These are phyloP conservation scores for Cephus pulcher DNA, from an alignment of 2,888 invertebrate genomes.

Conservation along the genomic window DNA sequence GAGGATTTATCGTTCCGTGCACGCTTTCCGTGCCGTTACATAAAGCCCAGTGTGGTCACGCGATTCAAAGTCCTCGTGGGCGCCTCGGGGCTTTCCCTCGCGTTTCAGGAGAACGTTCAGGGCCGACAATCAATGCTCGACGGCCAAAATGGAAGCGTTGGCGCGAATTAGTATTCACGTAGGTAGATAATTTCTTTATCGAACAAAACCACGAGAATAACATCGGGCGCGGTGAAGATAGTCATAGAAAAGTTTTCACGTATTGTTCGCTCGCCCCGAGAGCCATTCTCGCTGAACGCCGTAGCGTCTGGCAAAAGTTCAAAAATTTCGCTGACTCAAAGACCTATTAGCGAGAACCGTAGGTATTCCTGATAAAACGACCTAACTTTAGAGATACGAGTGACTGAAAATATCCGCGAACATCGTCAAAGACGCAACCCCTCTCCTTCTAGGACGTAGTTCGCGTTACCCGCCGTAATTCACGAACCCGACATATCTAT, in stretches of 20 bases:
- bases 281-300: background rate
- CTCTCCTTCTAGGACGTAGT: background rate
- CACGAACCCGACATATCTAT: background rate
- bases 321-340: conserved; percentile 2
- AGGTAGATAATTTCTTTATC: background rate
- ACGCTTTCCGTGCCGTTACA: background rate
- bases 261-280: background rate
- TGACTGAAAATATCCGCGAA: background rate
- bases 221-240: background rate
- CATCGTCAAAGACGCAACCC: background rate
- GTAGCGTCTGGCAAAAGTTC: background rate
- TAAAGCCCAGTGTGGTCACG: background rate
- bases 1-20: conserved; percentile 1
- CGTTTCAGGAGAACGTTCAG: background rate
- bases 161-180: background rate
- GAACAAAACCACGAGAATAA: background rate
- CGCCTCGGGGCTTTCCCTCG: background rate
- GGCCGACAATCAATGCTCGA: background rate
- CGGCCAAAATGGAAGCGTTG: background rate
- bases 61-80: background rate
- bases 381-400: background rate
- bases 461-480: background rate
- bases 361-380: background rate
- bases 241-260: background rate
- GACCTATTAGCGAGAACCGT: background rate